Percentiles rank a stretch among this genome's conserved stretches.
phyloP scores from a whole-genome alignment of 2,113 vertebrate genomes.

The Typhlomys cinereus region DNA sequence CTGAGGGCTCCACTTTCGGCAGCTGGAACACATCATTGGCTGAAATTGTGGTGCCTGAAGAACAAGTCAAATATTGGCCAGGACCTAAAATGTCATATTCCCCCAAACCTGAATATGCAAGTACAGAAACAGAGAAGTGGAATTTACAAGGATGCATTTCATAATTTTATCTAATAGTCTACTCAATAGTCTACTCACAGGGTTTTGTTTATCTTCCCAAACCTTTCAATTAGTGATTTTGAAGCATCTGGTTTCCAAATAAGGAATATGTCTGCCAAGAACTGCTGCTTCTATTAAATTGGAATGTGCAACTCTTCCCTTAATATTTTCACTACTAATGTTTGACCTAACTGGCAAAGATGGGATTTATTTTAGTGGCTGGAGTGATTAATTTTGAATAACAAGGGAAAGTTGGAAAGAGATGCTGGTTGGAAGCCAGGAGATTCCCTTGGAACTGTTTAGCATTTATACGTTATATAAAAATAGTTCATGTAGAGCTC shows the following conservation, averaged over 20 bases:
- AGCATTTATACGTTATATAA: not conserved
- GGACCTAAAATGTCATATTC: not conserved
- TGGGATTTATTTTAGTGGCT: not conserved
- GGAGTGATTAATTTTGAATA: constrained; percentile 31
- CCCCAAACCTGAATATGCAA: not conserved
- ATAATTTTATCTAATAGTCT: not conserved
- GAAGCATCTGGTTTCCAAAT: not conserved
- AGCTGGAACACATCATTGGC: not conserved
- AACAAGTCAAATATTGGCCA: not conserved
- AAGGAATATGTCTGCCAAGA: not conserved
- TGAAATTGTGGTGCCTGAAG: not conserved
- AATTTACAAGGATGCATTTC: not conserved
- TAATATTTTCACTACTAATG: not conserved
- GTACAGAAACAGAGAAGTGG: not conserved
- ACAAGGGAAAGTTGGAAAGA: not conserved
- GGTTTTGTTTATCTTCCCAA: not conserved
- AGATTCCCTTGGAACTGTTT: not conserved
- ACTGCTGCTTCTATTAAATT: constrained; percentile 27
- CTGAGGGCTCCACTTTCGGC: not conserved
- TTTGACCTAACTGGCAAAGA: not conserved
- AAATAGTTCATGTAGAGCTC: not conserved
- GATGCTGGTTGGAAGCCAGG: not conserved
- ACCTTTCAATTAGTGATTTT: not conserved
- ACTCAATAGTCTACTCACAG: too few species aligned
- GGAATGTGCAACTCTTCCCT: not conserved